Conservation (phyloP, 2,888 invertebrate species). For the Lithophane socia region DNA sequence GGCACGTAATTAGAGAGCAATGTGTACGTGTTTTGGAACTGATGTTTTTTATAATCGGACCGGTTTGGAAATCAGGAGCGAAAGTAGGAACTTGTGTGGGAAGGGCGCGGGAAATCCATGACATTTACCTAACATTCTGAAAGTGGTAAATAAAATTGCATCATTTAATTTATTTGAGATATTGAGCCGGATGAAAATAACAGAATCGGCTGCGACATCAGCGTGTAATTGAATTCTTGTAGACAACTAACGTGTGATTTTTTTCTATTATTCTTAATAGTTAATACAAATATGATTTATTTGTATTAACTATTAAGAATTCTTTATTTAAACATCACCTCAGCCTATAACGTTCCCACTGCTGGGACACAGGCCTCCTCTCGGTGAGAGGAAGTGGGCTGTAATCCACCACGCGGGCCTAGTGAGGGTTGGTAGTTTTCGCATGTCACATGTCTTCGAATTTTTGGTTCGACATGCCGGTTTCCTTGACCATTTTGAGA, state of each 20-base stretch:
- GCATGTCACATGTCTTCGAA: too few species aligned
- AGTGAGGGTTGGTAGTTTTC: too few species aligned
- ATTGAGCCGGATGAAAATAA: not conserved
- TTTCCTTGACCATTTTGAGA: too few species aligned
- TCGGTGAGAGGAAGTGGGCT: too few species aligned
- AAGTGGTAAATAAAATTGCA: not conserved
- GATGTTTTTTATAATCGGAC: not conserved
- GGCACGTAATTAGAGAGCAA: slow-evolving; percentile 38
- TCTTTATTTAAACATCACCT: too few species aligned
- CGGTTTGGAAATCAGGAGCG: not conserved
- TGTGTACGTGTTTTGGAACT: slow-evolving; percentile 4
- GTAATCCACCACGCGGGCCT: too few species aligned
- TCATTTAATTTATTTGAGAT: not conserved
- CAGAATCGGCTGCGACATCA: not conserved
- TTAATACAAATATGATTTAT: too few species aligned
- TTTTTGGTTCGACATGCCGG: too few species aligned
- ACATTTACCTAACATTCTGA: slow-evolving; percentile 1
- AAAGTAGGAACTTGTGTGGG: not conserved
- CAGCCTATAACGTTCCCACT: too few species aligned
- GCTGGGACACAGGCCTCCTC: too few species aligned
- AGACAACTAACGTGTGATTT: not conserved
- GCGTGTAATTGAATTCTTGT: not conserved
- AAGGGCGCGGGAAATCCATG: not conserved
- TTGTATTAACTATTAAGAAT: too few species aligned
- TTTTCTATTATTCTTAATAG: not conserved